phyloP scores from a whole-genome alignment of 2,113 vertebrate species.

The rat (Rattus norvegicus) region GRCr8 NC_086025.1:23158001-23158500 shows the following conservation, averaged over 20 bases:
- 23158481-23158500: not conserved
- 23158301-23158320: not conserved
- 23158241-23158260: not conserved
- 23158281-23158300: not conserved
- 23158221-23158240: not conserved
- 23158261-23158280: not conserved
- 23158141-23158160: not conserved
- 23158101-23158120: not conserved
- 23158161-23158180: not conserved
- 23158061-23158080: not conserved
- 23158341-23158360: not conserved
- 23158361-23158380: not conserved
- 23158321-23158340: too few species aligned
- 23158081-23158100: too few species aligned
- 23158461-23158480: not conserved
- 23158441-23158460: not conserved
- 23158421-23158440: not conserved
- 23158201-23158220: too few species aligned
- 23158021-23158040: not conserved
- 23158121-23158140: not conserved
- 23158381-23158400: not conserved
- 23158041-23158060: not conserved
- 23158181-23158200: rapidly evolving
- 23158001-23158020: not conserved
- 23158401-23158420: not conserved